A percentile compares a stretch with the other conserved stretches of the same genome.
phyloP scores from a whole-genome alignment of 2,113 vertebrate species.

The Ictalurus punctatus region DNA sequence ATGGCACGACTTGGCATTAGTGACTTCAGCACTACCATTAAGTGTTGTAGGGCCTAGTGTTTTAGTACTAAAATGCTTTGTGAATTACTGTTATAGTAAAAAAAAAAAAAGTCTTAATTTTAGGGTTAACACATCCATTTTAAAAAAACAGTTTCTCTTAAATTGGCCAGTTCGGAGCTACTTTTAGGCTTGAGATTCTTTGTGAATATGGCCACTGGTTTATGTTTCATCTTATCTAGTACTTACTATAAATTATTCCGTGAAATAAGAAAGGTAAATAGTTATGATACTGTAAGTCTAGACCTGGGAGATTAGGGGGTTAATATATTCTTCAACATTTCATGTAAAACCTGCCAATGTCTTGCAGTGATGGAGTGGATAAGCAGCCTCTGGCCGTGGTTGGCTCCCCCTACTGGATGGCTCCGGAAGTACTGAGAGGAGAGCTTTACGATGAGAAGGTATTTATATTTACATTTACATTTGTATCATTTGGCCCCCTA shows the following conservation, averaged over 20 bases:
- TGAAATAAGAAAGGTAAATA: background rate
- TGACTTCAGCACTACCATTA: background rate
- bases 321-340: conserved; percentile 40
- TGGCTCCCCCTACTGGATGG: conserved; percentile 98
- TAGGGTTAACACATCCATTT: background rate
- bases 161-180: background rate
- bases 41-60: background rate
- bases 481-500: background rate
- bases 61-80: background rate
- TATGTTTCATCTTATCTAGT: background rate
- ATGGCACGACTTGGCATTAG: too few relatives aligned
- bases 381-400: conserved; percentile 88
- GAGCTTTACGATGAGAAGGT: conserved; percentile 96
- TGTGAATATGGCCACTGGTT: background rate
- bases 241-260: background rate
- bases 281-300: background rate
- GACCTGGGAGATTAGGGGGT: background rate
- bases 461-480: conserved; percentile 23
- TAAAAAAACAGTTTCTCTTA: background rate
- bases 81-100: background rate
- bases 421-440: conserved; percentile 89
- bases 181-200: background rate
- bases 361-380: conserved; percentile 75
- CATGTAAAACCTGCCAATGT: background rate
- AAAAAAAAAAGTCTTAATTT: background rate